These are phyloP conservation scores for Chaenocephalus aceratus DNA, from an alignment of 2,113 vertebrate species.

Conservation along the genomic window DNA sequence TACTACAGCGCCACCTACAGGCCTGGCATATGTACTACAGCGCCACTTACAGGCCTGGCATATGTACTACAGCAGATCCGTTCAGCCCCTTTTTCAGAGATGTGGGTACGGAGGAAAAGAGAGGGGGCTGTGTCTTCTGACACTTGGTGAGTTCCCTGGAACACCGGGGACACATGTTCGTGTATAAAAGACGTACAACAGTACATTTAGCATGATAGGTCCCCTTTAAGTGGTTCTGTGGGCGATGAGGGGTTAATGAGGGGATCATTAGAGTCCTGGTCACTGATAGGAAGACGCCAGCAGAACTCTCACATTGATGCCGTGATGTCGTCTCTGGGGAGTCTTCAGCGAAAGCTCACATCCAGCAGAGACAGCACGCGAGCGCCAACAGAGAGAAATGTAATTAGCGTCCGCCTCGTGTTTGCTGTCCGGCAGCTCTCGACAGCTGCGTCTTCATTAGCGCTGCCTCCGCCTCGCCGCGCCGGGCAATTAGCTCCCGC, in stretches of 20 bases:
- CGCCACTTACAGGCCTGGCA: too few relatives aligned
- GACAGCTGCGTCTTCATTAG: constrained; percentile 48
- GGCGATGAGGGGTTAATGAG: background rate
- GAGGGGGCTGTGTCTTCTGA: too few relatives aligned
- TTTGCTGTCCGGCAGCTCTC: background rate
- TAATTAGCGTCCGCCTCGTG: constrained; percentile 27
- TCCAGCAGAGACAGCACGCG: background rate
- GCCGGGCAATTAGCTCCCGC: constrained; percentile 2
- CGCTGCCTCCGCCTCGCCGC: background rate
- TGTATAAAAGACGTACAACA: too few relatives aligned
- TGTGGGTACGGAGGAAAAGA: too few relatives aligned
- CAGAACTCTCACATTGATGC: background rate
- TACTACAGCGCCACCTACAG: too few relatives aligned
- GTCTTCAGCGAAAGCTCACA: background rate
- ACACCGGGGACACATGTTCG: too few relatives aligned
- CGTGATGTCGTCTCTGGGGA: background rate
- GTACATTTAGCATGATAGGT: too few relatives aligned
- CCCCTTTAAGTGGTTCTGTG: too few relatives aligned
- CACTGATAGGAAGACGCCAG: constrained; percentile 8
- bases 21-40: too few relatives aligned
- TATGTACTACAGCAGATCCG: too few relatives aligned
- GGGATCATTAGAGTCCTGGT: background rate
- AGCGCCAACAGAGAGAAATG: background rate
- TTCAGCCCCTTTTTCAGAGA: too few relatives aligned
- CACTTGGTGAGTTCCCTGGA: too few relatives aligned